phyloP scores from a whole-genome alignment of 2,797 vertebrate species.

The Typhlichthys eigenmanni region DNA sequence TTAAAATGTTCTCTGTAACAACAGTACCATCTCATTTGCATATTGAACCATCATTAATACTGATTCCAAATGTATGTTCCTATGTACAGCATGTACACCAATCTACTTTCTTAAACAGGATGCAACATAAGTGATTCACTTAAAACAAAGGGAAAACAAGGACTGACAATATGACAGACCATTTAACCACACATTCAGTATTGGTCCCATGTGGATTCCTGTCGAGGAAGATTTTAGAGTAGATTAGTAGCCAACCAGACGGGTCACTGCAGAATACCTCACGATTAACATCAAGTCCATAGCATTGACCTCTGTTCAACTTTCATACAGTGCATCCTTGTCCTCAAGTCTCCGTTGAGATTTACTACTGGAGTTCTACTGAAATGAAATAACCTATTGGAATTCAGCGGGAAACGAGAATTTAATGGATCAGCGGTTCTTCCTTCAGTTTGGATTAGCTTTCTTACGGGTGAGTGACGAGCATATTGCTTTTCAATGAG shows the following conservation, averaged over 20 bases:
- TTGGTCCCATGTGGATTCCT: constrained; percentile 4
- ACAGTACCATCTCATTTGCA: constrained; percentile 11
- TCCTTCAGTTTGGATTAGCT: constrained; percentile 27
- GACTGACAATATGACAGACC: constrained; percentile 12
- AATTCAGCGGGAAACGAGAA: constrained; percentile 11
- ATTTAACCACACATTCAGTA: background rate
- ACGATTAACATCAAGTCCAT: constrained; percentile 33
- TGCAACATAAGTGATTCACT: constrained; percentile 2
- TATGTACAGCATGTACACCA: constrained; percentile 12
- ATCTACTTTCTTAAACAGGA: constrained; percentile 12
- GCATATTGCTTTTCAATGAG: constrained; percentile 25
- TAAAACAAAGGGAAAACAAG: background rate
- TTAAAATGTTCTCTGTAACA: constrained; percentile 1
- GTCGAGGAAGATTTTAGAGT: background rate
- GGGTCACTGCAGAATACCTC: constrained; percentile 14
- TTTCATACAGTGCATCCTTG: background rate
- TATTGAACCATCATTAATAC: too few relatives aligned
- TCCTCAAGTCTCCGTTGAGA: too few relatives aligned
- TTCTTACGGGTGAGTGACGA: constrained; percentile 30
- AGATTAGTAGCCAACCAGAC: constrained; percentile 15
- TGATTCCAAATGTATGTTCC: background rate
- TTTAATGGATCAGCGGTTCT: constrained; percentile 24
- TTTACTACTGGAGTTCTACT: background rate
- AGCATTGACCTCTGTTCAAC: constrained; percentile 26
- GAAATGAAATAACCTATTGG: constrained; percentile 8